Percentiles rank a stretch among this genome's conserved stretches.
These are phyloP conservation scores for Enteromius thamalakanensis DNA, from an alignment of 2,797 vertebrate species.

Conservation along the genomic window DNA sequence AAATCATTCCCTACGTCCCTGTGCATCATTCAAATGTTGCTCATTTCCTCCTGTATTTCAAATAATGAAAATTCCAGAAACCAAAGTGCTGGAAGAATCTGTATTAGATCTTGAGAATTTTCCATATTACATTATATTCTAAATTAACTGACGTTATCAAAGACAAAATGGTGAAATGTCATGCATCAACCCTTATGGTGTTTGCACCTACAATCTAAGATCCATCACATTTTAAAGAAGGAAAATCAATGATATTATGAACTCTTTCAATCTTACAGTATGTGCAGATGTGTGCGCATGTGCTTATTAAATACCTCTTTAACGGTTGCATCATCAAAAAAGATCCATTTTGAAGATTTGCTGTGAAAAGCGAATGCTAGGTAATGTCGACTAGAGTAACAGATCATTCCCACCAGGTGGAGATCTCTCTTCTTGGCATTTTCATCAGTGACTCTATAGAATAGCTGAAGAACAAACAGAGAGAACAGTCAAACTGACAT, in stretches of 20 bases:
- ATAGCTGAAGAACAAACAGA: slow-evolving; percentile 80
- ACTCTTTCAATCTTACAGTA: background rate
- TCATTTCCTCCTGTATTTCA: background rate
- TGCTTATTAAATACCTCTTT: slow-evolving; percentile 86
- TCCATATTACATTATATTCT: background rate
- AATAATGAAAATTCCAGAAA: background rate
- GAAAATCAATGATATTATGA: background rate
- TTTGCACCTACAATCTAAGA: background rate
- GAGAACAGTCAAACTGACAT: slow-evolving; percentile 13
- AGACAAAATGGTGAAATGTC: background rate
- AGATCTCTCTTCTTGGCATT: slow-evolving; percentile 93
- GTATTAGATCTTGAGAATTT: background rate
- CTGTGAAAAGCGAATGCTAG: slow-evolving; percentile 97
- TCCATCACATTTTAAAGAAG: background rate
- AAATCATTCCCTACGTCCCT: background rate
- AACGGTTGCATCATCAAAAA: slow-evolving; percentile 97
- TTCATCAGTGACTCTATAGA: slow-evolving; percentile 96
- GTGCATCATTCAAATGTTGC: background rate
- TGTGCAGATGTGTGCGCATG: background rate
- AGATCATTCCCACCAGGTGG: slow-evolving; percentile 96
- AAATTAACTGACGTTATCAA: background rate
- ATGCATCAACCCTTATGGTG: background rate
- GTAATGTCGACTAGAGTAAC: slow-evolving; percentile 96
- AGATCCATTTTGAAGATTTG: slow-evolving; percentile 96
- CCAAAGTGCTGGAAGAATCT: no score